Base-by-base conservation (phyloP, 2,113 vertebrate species). In the Phyllostomus discolor region DNA sequence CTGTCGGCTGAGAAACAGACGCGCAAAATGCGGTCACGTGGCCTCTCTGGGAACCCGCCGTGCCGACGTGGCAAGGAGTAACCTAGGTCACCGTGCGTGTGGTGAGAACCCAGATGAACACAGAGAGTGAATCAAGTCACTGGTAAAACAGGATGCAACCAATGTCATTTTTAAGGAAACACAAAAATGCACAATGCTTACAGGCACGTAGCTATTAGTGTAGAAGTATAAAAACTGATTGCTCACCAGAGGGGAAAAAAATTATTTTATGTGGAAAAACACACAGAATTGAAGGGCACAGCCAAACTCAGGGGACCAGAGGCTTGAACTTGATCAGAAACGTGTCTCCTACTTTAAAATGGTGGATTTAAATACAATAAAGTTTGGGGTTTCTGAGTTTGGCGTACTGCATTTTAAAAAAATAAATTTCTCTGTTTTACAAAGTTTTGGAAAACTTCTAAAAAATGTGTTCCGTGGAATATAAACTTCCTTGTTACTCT, bases 301-400 rank as follows among this genome's bases (percentile, higher is more conserved):
- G 1, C 7, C 33, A 62, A 88, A 67, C 15, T 64, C 24, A n/a
- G 31, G 31, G 3, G 8, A 12, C 7, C 12, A 14, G 31, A 86
- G 20, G 3, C 41, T 96, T 69, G 35, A 85, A 8, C 5, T 64
- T 78, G 48, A 64, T 79, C 62, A 87, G 6, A 93, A 95, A 87
- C 38, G 22, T 10, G 6, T 4, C 24, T 22, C 43, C 31, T 85
- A 15, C 16, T 88, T 76, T 5, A 82, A 86, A 90, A n/a, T 46
- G 73, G 2, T 54, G 4, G 0, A 70, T 87, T 84, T 16, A 59
- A 88, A 48, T 59, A 50, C 35, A 41, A 41, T 22, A 54, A 28
- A 31, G 0, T 52, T 80, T 19, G 43, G 41, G 48, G 4, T 26
- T 41, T 64, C 48, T 48, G 4, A 0, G 17, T 59, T 88, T 92